Percentiles rank a stretch among this genome's conserved stretches.
Evolutionary conservation across 2,797 vertebrate genomes (phyloP).

Genomic region (Cryptoblepharus egeriae): DNA sequence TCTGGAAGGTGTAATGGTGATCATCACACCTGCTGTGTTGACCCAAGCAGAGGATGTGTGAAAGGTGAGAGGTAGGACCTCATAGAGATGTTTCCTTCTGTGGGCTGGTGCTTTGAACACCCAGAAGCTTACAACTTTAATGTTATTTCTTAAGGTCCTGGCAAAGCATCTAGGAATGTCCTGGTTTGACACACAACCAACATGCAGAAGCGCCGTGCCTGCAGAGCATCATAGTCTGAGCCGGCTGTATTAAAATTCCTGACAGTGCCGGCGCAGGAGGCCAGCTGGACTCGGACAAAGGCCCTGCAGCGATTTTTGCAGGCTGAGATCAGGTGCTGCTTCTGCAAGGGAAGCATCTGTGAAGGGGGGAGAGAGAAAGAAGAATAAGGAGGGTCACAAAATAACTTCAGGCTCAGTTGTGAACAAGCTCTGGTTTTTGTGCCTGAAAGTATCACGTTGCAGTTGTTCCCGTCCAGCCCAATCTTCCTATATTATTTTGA

Average conservation of each 20-base stretch:
- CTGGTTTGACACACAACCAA: background rate
- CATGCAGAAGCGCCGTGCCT: background rate
- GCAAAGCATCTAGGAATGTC: background rate
- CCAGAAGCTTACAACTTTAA: too few species aligned
- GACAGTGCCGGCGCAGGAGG: conserved; percentile 55
- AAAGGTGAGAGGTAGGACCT: too few species aligned
- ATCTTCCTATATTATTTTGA: background rate
- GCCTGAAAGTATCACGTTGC: background rate
- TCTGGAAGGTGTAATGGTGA: too few species aligned
- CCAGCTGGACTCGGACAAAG: conserved; percentile 57
- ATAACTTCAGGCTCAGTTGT: background rate
- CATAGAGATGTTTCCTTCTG: too few species aligned
- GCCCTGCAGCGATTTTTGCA: conserved; percentile 56
- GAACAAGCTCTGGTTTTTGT: background rate
- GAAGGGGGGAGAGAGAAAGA: conserved; percentile 2
- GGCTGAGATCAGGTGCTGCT: conserved; percentile 66
- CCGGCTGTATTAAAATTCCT: conserved; percentile 60
- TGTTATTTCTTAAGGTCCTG: too few species aligned
- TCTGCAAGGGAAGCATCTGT: conserved; percentile 12
- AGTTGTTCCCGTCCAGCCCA: background rate
- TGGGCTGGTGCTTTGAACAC: too few species aligned
- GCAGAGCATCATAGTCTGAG: conserved; percentile 49
- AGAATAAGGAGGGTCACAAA: conserved; percentile 18
- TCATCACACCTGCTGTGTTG: too few species aligned
- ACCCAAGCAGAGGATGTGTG: too few species aligned